phyloP scores from a whole-genome alignment of 2,797 vertebrate genomes.

The Prionace glauca region DNA sequence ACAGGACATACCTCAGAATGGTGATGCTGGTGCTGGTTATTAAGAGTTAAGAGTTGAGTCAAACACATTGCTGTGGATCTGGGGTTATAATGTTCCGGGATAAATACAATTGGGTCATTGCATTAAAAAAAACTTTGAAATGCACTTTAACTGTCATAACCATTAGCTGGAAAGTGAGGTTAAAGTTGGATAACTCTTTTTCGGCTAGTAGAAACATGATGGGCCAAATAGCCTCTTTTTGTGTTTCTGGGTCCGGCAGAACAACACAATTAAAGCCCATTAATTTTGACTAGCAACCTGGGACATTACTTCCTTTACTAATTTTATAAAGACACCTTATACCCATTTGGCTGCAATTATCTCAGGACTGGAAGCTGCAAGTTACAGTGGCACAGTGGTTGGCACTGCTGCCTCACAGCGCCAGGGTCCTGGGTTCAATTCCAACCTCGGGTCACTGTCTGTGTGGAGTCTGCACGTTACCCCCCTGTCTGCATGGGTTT shows the following conservation, averaged over 20 bases:
- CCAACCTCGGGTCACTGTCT: too few species aligned
- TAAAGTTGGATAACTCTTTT: neutral
- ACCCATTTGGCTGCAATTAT: neutral
- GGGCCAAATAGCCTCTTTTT: neutral
- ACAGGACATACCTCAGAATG: too few species aligned
- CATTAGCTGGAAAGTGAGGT: neutral
- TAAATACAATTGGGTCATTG: neutral
- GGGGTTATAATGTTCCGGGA: neutral
- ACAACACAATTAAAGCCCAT: neutral
- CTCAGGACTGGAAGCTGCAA: neutral
- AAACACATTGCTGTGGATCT: too few species aligned
- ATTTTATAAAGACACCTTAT: neutral
- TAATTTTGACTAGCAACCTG: neutral
- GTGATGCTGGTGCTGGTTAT: too few species aligned
- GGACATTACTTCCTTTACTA: neutral
- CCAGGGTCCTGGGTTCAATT: too few species aligned
- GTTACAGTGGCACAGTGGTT: too few species aligned
- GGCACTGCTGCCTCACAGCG: too few species aligned
- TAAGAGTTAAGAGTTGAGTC: too few species aligned
- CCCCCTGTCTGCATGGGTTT: too few species aligned
- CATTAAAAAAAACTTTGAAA: neutral
- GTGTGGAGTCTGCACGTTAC: too few species aligned
- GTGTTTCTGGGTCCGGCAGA: too few species aligned
- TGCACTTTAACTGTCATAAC: neutral
- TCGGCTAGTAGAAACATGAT: neutral